A percentile compares a stretch with the other conserved stretches of the same genome.
Conservation (phyloP, 64 coral and sea anemone genomes). For the Actinia equina region DNA sequence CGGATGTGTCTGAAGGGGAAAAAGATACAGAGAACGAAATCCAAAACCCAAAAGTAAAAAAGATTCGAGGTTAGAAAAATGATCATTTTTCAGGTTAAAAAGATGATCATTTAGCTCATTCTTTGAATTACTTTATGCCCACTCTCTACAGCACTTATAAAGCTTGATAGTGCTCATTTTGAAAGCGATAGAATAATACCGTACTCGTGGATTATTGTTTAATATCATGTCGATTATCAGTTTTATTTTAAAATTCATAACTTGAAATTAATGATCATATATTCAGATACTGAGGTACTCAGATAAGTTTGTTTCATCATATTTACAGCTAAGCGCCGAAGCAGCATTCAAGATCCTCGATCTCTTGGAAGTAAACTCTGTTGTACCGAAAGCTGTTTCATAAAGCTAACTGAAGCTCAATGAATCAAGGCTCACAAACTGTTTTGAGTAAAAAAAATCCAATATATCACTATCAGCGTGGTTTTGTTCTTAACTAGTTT, state of each 20-base stretch:
- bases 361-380: neutral
- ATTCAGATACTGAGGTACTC: too few relatives aligned
- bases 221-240: too few relatives aligned
- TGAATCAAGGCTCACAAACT: neutral
- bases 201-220: too few relatives aligned
- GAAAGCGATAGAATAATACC: too few relatives aligned
- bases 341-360: slow-evolving; percentile 1
- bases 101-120: too few relatives aligned
- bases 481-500: slow-evolving; percentile 16
- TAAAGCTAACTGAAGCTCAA: neutral
- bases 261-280: neutral
- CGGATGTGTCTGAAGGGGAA: too few relatives aligned
- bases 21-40: too few relatives aligned
- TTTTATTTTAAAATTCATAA: too few relatives aligned
- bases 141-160: neutral
- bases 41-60: too few relatives aligned
- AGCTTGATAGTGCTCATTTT: too few relatives aligned
- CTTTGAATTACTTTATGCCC: neutral
- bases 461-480: neutral
- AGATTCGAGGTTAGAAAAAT: too few relatives aligned
- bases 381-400: slow-evolving; percentile 1
- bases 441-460: neutral
- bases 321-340: neutral
- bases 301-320: neutral
- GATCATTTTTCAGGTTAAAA: too few relatives aligned